Base-by-base conservation (phyloP, 1,140 invertebrate species). In the Thaumetopoea pityocampa region DNA sequence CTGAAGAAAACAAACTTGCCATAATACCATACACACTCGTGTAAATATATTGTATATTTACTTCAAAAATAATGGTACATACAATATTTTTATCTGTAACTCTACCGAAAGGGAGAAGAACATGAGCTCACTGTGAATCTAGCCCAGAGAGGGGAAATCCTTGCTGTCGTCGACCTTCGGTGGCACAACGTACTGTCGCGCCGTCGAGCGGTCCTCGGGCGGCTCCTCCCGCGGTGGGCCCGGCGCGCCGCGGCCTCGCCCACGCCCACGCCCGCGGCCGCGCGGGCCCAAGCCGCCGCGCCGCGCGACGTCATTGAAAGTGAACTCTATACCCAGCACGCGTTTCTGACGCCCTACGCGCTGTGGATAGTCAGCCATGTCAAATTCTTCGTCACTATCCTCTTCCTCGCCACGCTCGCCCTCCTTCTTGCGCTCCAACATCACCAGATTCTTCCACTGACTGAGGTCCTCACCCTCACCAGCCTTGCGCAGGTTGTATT, bases 81-180 rank as follows among this genome's bases (percentile, higher is more conserved):
- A 85, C 80, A 81, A 77, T 81, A 76, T 73, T 72, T 64, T 74
- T 66, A 76, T 84, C 68, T 77, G 71, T 77, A 80, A 68, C 65
- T 77, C 68, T 81, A 81, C 76, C 66, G 47, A 78, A 79, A 74
- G 67, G 71, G 76, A 78, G 67, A 65, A 72, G 68, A 77, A 55
- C 58, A 17, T 58, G 52, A 57, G 66, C 74, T 68, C 67, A 67
- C 59, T 63, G 53, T 37, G 51, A 73, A 62, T 79, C 89, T 92
- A 94, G 77, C 93, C 92, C 71, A 97, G 88, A 62, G 94, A 95
- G 50, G 96, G 96, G 86, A 98, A 98, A 86, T 97, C 96, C 70
- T 93, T 92, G 87, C 96, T 96, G 86, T 98, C 96, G 77, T 97
- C 95, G 32, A 98, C 94, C 81, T 96, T 96, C 10, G 96, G 96